Conservation (phyloP, 2,888 invertebrate genomes). For the Leuctra nigra region DNA sequence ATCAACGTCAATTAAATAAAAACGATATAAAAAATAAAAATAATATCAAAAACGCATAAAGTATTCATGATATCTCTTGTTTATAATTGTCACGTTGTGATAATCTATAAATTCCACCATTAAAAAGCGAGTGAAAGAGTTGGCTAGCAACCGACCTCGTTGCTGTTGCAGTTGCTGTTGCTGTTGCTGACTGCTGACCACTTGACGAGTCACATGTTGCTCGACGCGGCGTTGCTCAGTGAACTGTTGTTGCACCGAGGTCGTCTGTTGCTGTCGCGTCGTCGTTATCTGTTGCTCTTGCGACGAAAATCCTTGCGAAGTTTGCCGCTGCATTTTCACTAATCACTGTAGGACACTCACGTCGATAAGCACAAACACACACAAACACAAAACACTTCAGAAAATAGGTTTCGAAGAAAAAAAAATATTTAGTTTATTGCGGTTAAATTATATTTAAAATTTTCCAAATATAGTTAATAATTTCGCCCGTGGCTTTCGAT, state of each 20-base stretch:
- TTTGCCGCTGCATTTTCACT: slow-evolving; percentile 33
- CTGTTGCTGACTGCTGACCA: slow-evolving; percentile 70
- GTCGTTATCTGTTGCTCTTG: slow-evolving; percentile 33
- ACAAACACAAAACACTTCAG: slow-evolving; percentile 31
- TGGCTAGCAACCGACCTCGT: neutral
- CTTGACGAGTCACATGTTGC: slow-evolving; percentile 71
- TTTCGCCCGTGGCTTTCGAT: slow-evolving; percentile 47
- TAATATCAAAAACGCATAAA: no score
- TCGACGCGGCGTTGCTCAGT: slow-evolving; percentile 53
- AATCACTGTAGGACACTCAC: slow-evolving; percentile 15
- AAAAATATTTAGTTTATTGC: slow-evolving; percentile 24
- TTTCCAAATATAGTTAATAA: slow-evolving; percentile 25
- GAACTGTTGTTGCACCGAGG: slow-evolving; percentile 32
- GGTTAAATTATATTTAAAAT: slow-evolving; percentile 22
- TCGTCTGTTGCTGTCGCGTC: slow-evolving; percentile 32
- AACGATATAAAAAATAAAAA: no score
- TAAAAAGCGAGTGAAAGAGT: no score
- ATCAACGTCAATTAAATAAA: no score
- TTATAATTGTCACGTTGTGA: no score
- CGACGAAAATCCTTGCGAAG: slow-evolving; percentile 27
- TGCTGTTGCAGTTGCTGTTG: slow-evolving; percentile 45
- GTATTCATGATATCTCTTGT: no score
- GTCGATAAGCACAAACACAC: slow-evolving; percentile 21
- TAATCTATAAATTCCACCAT: neutral
- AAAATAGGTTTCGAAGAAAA: neutral